Conservation (phyloP, 2,113 vertebrate species). For the Campylomormyrus tamandua region DNA sequence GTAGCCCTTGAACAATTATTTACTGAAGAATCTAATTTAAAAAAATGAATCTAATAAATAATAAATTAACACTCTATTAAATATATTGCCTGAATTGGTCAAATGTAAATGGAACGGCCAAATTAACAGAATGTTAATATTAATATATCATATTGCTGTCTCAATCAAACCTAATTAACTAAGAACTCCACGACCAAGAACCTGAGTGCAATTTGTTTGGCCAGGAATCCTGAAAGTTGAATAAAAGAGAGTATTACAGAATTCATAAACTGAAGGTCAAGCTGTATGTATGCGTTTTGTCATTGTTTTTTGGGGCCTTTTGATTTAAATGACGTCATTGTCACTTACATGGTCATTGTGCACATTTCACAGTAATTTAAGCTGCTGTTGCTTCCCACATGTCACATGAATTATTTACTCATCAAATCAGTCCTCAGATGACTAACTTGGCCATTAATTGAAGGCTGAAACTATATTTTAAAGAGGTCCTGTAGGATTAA, state of each 20-base stretch:
- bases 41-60: not conserved
- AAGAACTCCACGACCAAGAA: not conserved
- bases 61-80: not conserved
- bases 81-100: not conserved
- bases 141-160: not conserved
- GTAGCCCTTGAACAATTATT: not conserved
- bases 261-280: not conserved
- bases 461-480: conserved; percentile 5
- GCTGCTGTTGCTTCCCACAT: not conserved
- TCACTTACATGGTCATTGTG: not conserved
- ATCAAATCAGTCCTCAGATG: not conserved
- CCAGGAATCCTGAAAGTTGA: not conserved
- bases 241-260: not conserved
- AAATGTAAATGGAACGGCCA: not conserved
- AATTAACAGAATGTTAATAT: not conserved
- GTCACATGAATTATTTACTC: not conserved
- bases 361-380: not conserved
- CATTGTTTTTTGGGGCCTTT: not conserved
- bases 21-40: not conserved
- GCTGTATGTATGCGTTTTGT: not conserved
- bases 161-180: not conserved
- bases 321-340: not conserved
- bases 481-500: conserved; percentile 14
- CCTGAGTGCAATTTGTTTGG: not conserved
- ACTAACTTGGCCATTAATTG: not conserved